Conservation (phyloP, 1,140 invertebrate genomes). For the Phenacoccus solenopsis region DNA sequence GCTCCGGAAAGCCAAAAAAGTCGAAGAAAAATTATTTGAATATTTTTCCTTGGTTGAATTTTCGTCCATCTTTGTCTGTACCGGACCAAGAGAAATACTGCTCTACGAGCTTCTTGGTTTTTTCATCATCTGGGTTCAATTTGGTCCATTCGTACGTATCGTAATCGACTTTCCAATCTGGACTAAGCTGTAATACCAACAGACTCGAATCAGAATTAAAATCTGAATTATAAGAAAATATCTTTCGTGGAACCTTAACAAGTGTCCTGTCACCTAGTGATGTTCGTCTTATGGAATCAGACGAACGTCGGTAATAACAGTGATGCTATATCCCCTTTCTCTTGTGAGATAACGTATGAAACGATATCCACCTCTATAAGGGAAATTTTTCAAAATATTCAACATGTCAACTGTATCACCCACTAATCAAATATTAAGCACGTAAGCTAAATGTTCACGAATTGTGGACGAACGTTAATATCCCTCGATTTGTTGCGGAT, state of each 20-base stretch:
- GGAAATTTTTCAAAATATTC: too few relatives aligned
- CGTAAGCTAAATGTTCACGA: too few relatives aligned
- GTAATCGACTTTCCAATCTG: constrained; percentile 94
- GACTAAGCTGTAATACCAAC: constrained; percentile 49
- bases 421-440: too few relatives aligned
- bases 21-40: constrained; percentile 64
- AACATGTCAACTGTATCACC: too few relatives aligned
- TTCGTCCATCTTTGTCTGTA: constrained; percentile 70
- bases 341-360: not conserved
- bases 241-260: too few relatives aligned
- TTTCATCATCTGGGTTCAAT: constrained; percentile 63
- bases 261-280: constrained; percentile 8
- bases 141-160: constrained; percentile 96
- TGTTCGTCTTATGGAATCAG: not conserved
- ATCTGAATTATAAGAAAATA: not conserved
- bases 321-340: constrained; percentile 8
- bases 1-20: not conserved
- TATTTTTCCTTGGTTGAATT: constrained; percentile 98
- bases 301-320: constrained; percentile 9
- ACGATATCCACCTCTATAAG: not conserved
- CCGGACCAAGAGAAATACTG: constrained; percentile 91
- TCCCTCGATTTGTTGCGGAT: not conserved
- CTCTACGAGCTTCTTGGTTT: constrained; percentile 80
- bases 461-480: not conserved
- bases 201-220: not conserved